A percentile compares a stretch with the other conserved stretches of the same genome.
Conservation (phyloP, 2,888 invertebrate species). For the Metalampra italica region DNA sequence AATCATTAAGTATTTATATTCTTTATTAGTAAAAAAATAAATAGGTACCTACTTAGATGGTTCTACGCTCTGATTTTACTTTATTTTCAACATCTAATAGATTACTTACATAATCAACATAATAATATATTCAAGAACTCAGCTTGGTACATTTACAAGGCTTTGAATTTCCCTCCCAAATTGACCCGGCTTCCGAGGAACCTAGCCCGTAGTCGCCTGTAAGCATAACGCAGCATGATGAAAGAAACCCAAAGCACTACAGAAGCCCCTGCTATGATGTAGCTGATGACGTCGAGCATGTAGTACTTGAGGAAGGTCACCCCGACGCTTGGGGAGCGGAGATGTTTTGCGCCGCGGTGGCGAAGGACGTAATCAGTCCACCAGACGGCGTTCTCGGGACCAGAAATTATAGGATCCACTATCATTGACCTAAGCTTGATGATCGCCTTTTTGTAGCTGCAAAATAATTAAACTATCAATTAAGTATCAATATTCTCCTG, state of each 20-base stretch:
- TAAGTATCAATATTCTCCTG: too few relatives aligned
- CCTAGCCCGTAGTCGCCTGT: slow-evolving; percentile 34
- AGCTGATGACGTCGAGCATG: slow-evolving; percentile 48
- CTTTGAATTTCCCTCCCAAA: slow-evolving; percentile 54
- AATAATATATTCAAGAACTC: not conserved
- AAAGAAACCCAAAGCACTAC: slow-evolving; percentile 26
- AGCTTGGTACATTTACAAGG: slow-evolving; percentile 36
- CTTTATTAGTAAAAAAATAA: too few relatives aligned
- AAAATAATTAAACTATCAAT: slow-evolving; percentile 14
- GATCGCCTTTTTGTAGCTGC: slow-evolving; percentile 56
- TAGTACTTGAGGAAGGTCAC: slow-evolving; percentile 54
- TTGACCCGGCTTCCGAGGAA: slow-evolving; percentile 22
- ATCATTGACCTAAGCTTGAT: slow-evolving; percentile 37
- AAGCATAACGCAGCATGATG: slow-evolving; percentile 27
- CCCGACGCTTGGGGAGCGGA: slow-evolving; percentile 61
- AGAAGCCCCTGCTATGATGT: slow-evolving; percentile 24
- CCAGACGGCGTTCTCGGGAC: slow-evolving; percentile 68
- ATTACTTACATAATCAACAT: not conserved
- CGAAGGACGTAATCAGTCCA: slow-evolving; percentile 76
- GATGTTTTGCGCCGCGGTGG: slow-evolving; percentile 58
- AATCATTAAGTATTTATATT: too few relatives aligned
- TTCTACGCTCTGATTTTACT: too few relatives aligned
- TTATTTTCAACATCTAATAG: not conserved
- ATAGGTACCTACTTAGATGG: too few relatives aligned
- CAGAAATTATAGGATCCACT: slow-evolving; percentile 50